phyloP scores from a whole-genome alignment of 2,797 vertebrate genomes.

The Pitangus sulphuratus region DNA sequence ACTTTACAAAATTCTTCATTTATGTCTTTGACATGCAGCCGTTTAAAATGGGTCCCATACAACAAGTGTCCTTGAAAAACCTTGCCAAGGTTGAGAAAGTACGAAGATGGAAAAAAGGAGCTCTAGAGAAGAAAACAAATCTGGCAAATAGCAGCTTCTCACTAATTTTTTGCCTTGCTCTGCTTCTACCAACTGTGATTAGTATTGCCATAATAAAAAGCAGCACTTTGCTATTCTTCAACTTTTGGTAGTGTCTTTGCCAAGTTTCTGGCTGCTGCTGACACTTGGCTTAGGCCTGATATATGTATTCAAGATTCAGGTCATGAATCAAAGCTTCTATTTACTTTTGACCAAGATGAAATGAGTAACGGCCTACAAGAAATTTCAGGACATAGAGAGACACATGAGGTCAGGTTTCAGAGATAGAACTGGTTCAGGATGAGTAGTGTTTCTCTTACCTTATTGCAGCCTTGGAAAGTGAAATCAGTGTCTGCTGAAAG shows the following conservation, averaged over 20 bases:
- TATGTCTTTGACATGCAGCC: background rate
- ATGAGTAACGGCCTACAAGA: background rate
- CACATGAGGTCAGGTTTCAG: background rate
- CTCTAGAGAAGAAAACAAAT: background rate
- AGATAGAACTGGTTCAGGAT: background rate
- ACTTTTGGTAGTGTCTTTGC: background rate
- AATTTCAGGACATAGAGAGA: background rate
- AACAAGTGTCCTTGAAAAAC: background rate
- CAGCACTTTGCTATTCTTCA: background rate
- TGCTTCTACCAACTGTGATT: background rate
- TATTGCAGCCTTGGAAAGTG: background rate
- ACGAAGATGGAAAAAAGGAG: background rate
- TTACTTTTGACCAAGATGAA: background rate
- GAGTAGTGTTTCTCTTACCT: background rate
- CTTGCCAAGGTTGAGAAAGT: background rate
- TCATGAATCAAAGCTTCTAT: background rate
- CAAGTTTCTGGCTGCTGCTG: background rate
- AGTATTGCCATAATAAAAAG: background rate
- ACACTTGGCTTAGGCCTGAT: background rate
- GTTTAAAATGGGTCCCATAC: background rate
- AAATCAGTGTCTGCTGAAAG: background rate
- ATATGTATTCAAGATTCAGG: background rate
- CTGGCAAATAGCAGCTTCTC: background rate
- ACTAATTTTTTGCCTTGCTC: background rate
- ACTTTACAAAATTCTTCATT: background rate